Percentiles rank a stretch among this genome's conserved stretches.
Evolutionary conservation across 2,797 vertebrate species (phyloP).

Genomic region (Pogoniulus pusillus): DNA sequence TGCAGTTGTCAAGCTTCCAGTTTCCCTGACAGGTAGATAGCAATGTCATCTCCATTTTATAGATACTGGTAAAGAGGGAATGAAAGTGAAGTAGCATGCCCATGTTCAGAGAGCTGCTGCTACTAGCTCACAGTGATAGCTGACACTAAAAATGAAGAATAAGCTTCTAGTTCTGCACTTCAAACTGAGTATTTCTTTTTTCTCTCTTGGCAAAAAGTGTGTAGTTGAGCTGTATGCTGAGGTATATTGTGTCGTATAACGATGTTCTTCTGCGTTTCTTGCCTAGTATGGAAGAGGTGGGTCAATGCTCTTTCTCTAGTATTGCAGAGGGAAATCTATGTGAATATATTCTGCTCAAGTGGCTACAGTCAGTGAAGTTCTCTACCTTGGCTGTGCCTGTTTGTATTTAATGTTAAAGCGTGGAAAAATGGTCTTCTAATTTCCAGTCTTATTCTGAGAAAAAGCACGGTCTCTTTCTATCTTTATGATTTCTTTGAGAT

Average conservation of each 20-base stretch:
- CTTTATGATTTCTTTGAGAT: constrained; percentile 23
- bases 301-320: neutral
- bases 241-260: neutral
- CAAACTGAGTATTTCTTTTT: neutral
- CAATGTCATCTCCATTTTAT: neutral
- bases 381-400: neutral
- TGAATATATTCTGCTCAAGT: neutral
- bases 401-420: constrained; percentile 1
- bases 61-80: neutral
- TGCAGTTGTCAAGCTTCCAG: neutral
- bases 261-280: neutral
- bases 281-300: neutral
- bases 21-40: neutral
- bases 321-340: neutral
- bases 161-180: neutral
- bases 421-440: constrained; percentile 21
- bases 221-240: neutral
- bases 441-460: constrained; percentile 43
- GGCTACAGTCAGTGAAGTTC: neutral
- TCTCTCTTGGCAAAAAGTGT: neutral
- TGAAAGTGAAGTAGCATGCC: neutral
- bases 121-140: neutral
- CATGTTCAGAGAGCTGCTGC: neutral
- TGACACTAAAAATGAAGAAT: neutral
- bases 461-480: constrained; percentile 18